Evolutionary conservation across 2,113 vertebrate species (phyloP), one percentile per base, ranked within the genome.

Genomic region (Melanerpes formicivorus): DNA sequence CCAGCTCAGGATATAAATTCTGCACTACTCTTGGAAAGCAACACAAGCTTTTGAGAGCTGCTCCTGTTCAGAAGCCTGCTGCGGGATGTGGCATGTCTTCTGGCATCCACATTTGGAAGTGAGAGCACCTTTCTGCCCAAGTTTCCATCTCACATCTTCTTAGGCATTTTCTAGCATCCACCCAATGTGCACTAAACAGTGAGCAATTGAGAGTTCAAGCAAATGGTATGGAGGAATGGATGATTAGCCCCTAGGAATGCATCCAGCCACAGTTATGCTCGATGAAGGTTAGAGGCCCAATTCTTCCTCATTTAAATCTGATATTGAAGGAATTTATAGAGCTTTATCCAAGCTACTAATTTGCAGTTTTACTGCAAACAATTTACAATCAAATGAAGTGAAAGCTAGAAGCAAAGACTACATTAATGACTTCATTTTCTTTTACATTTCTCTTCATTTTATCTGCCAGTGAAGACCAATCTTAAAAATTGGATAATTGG

Each of bases 371-470:
- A 95, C 93, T 50, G 72, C 94, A 89, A 92, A 95, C 95, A 93
- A 95, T 95, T 96, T 97, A 96, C 94, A 97, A 93, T 67, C 90
- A 95, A 96, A 97, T 94, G 92, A 96, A 96, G 96, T 93, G 90
- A 95, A 93, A 97, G 87, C 93, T 92, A 93, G 95, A 95, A 96
- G 90, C 85, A 92, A 88, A 91, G 58, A 77, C 46, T 76, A 77
- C 90, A 80, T 93, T 91, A 92, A 96, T 93, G 80, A 93, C 87
- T 92, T 95, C 83, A 90, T 95, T 96, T 96, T 96, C 80, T 95
- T 95, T 95, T 75, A 81, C 87, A 54, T 85, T 95, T 96, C 34
- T 85, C 66, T 97, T 92, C 29, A 72, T 91, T 96, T 96, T 95
- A 93, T 97, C 69, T 95, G 81, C 80, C 72, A 87, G 88, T 64